Conservation (phyloP, 2,888 invertebrate genomes). For the Drosophila mimetica region DNA sequence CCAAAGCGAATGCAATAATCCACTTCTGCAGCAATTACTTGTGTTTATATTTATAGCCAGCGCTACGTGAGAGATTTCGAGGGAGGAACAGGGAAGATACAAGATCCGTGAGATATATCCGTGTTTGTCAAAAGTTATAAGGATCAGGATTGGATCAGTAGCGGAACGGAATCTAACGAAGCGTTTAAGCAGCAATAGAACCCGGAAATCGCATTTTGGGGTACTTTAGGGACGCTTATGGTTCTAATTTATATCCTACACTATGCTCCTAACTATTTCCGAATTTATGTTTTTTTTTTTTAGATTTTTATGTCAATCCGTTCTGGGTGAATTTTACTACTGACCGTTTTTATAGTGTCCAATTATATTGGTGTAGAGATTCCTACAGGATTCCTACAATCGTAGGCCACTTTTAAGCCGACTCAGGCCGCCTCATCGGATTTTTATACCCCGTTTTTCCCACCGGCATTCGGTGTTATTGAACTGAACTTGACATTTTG, state of each 20-base stretch:
- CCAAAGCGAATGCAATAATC: conserved; percentile 56
- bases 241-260: too few relatives aligned
- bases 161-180: background rate
- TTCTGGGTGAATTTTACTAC: too few relatives aligned
- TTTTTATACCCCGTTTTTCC: conserved; percentile 10
- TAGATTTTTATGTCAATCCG: too few relatives aligned
- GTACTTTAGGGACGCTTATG: too few relatives aligned
- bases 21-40: conserved; percentile 62
- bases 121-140: background rate
- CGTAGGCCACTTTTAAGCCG: background rate
- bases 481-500: conserved; percentile 84
- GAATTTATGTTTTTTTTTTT: too few relatives aligned
- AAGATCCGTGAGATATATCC: background rate
- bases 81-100: background rate
- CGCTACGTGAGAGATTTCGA: conserved; percentile 37
- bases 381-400: too few relatives aligned
- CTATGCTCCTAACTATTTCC: too few relatives aligned
- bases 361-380: too few relatives aligned
- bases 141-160: too few relatives aligned
- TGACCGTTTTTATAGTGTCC: too few relatives aligned
- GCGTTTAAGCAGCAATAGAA: background rate
- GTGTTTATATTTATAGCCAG: conserved; percentile 51
- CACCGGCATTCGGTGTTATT: conserved; percentile 77
- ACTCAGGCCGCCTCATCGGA: background rate
- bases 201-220: background rate